These are phyloP conservation scores for Camelus bactrianus DNA, from an alignment of 2,113 vertebrate genomes.

Conservation along the genomic window DNA sequence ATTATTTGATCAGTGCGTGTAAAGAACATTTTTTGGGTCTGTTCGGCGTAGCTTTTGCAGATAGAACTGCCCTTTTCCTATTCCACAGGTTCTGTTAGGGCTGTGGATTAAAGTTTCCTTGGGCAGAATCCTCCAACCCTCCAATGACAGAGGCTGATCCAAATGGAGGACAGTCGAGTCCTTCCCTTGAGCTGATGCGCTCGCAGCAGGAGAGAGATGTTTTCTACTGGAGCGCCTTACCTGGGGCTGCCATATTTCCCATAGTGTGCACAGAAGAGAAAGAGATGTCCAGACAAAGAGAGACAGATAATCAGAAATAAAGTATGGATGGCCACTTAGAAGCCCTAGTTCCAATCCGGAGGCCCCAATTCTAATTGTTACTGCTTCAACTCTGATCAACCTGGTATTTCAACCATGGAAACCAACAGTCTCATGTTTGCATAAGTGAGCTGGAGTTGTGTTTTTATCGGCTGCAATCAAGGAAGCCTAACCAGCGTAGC, in stretches of 20 bases:
- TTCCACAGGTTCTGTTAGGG: background rate
- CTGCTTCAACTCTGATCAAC: background rate
- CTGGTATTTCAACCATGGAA: background rate
- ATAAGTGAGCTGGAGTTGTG: background rate
- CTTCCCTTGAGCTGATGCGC: background rate
- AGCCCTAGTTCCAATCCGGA: background rate
- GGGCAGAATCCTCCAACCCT: background rate
- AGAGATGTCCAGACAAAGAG: background rate
- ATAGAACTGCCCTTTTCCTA: background rate
- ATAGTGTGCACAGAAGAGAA: background rate
- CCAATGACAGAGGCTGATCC: background rate
- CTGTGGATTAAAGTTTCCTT: background rate
- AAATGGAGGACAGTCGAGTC: background rate
- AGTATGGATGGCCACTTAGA: background rate
- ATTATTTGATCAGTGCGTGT: background rate
- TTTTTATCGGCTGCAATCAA: background rate
- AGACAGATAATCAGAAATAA: background rate
- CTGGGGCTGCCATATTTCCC: background rate
- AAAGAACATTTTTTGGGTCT: background rate
- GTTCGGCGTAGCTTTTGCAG: background rate
- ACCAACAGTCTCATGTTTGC: fast-evolving
- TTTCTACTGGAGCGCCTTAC: background rate
- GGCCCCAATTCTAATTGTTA: background rate
- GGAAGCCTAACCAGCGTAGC: background rate
- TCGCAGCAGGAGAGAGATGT: background rate